phyloP scores from a whole-genome alignment of 1,140 invertebrate genomes.

The Wasmannia auropunctata region DNA sequence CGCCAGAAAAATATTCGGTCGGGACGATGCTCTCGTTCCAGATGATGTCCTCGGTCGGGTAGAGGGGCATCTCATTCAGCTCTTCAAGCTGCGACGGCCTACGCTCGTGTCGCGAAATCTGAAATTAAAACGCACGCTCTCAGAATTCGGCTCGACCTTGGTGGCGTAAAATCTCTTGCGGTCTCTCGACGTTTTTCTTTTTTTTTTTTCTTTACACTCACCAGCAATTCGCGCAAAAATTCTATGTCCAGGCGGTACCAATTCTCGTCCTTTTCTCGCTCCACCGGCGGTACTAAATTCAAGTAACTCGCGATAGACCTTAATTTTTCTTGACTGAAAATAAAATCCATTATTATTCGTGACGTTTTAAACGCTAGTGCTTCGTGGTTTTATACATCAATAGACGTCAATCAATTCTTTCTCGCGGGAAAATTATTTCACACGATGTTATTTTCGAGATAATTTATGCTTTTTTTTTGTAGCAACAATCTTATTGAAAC shows the following conservation, averaged over 20 bases:
- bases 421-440: background rate
- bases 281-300: conserved; percentile 92
- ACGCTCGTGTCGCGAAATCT: conserved; percentile 95
- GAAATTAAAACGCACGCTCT: conserved; percentile 45
- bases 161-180: background rate
- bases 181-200: background rate
- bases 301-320: conserved; percentile 94
- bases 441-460: background rate
- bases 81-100: conserved; percentile 96
- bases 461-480: background rate
- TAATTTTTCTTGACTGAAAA: conserved; percentile 91
- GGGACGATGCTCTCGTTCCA: conserved; percentile 99
- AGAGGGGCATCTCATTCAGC: conserved; percentile 99
- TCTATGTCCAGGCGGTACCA: conserved; percentile 92
- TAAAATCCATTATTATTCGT: conserved; percentile 42
- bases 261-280: conserved; percentile 88
- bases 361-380: background rate
- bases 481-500: background rate
- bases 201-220: conserved; percentile 80
- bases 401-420: background rate
- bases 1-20: conserved; percentile 98
- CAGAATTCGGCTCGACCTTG: background rate
- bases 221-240: conserved; percentile 94
- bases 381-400: background rate
- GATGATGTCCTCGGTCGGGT: conserved; percentile 98